phyloP scores from a whole-genome alignment of 2,888 invertebrate species.

The Melieria omissa region DNA sequence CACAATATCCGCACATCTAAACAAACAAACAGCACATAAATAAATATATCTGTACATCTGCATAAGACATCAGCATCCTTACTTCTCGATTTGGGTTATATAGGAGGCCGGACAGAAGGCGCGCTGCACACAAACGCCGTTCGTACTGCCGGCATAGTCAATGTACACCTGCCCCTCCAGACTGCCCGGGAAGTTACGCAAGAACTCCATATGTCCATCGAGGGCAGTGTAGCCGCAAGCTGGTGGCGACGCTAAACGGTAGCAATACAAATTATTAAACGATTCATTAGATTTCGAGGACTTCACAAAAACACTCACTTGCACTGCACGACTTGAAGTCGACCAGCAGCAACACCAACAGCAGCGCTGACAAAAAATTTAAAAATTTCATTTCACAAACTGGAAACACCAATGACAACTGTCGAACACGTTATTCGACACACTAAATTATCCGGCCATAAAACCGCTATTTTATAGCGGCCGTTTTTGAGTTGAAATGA shows the following conservation, averaged over 20 bases:
- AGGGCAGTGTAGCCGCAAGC: slow-evolving; percentile 27
- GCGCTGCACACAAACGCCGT: slow-evolving; percentile 14
- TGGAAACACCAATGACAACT: too few relatives aligned
- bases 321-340: slow-evolving; percentile 5
- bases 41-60: too few relatives aligned
- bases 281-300: too few relatives aligned
- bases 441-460: too few relatives aligned
- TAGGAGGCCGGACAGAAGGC: slow-evolving; percentile 19
- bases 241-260: slow-evolving; percentile 1
- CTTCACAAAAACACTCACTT: slow-evolving; percentile 8
- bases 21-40: background rate
- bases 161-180: slow-evolving; percentile 18
- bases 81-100: slow-evolving; percentile 21
- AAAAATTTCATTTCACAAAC: too few relatives aligned
- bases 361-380: background rate
- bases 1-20: slow-evolving; percentile 16
- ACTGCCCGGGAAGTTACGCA: slow-evolving; percentile 21
- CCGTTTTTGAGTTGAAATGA: too few relatives aligned
- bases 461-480: too few relatives aligned
- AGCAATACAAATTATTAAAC: too few relatives aligned
- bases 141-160: slow-evolving; percentile 8
- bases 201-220: slow-evolving; percentile 15
- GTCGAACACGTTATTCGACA: too few relatives aligned
- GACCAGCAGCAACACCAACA: background rate
- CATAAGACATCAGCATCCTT: background rate